Base-by-base conservation (phyloP, 2,113 vertebrate genomes). In the Heliornis fulica region DNA sequence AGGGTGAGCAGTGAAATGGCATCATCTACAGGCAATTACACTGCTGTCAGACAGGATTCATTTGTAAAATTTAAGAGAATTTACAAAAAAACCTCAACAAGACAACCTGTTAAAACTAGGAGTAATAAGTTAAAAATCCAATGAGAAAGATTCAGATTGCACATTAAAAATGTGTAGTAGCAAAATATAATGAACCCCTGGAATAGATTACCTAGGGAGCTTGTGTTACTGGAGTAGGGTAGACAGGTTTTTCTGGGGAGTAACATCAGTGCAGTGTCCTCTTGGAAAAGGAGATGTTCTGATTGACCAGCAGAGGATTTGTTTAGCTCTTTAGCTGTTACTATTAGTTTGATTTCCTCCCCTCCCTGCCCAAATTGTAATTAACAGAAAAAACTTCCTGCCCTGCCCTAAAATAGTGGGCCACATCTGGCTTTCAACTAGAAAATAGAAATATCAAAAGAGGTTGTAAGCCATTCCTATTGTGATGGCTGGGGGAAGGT, bases 291-390 rank as follows among this genome's bases (percentile, higher is more conserved):
- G 16, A 31, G 6, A 20, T 22, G 19, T n/a, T 16, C 51, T 48
- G 34, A 28, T 19, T 45, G 17, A 51, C 21, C 21, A 41, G 70
- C 23, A 68, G 75, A 56, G 21, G 25, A 68, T 38, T 43, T 72
- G 7, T 54, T 54, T 22, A 38, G 29, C 21, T 68, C 22, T 31
- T 19, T 46, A 19, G 6, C n/a, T 82, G 21, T 60, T 21, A 21
- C 34, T 18, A 32, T 23, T 65, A 38, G 11, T 25, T 32, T 41
- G 34, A 22, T 69, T 83, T 19, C 7, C 9, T 13, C 10, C 4
- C 0, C 8, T 8, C 26, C 10, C n/a, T n/a, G n/a, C n/a, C 4
- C 0, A 1, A 6, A 23, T 6, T 14, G 21, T 40, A 6, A 19
- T 46, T 34, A 29, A 20, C 29, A 41, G 22, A 40, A 46, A 22